Conservation (phyloP, 2,888 invertebrate species). For the Oscheius onirici region DNA sequence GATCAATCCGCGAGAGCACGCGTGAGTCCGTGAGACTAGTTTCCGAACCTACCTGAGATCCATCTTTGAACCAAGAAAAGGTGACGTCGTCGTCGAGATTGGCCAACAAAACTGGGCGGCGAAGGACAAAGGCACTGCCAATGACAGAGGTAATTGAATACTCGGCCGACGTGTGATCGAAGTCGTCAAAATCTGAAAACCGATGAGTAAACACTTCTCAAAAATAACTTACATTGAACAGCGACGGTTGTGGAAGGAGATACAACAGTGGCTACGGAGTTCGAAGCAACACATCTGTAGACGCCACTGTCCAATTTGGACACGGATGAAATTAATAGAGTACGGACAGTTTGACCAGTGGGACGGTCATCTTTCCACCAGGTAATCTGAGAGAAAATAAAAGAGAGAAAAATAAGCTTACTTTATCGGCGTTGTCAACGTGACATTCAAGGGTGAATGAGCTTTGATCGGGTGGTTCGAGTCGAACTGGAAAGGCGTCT, state of each 20-base stretch:
- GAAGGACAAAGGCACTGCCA: conserved; percentile 16
- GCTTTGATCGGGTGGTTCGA: conserved; percentile 11
- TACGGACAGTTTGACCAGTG: conserved; percentile 6
- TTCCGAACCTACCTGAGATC: conserved; percentile 1
- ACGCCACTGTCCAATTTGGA: conserved; percentile 77
- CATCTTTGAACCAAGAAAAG: conserved; percentile 33
- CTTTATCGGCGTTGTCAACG: conserved; percentile 25
- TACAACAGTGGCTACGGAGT: conserved; percentile 23
- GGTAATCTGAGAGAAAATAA: conserved; percentile 36
- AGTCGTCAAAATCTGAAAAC: conserved; percentile 34
- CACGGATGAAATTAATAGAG: conserved; percentile 36
- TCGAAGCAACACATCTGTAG: conserved; percentile 76
- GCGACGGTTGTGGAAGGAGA: conserved; percentile 13
- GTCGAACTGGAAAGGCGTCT: background rate
- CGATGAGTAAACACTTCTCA: background rate
- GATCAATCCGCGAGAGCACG: background rate
- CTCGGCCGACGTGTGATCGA: conserved; percentile 22
- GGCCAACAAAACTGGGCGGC: conserved; percentile 19
- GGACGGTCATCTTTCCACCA: conserved; percentile 31
- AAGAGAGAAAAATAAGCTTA: background rate
- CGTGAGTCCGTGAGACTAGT: background rate
- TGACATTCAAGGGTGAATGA: conserved; percentile 14
- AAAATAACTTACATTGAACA: conserved; percentile 3
- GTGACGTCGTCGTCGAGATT: background rate
- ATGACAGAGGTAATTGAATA: conserved; percentile 11